Conservation (phyloP, 2,888 invertebrate species). For the Gastracanthus pulcherrimus region DNA sequence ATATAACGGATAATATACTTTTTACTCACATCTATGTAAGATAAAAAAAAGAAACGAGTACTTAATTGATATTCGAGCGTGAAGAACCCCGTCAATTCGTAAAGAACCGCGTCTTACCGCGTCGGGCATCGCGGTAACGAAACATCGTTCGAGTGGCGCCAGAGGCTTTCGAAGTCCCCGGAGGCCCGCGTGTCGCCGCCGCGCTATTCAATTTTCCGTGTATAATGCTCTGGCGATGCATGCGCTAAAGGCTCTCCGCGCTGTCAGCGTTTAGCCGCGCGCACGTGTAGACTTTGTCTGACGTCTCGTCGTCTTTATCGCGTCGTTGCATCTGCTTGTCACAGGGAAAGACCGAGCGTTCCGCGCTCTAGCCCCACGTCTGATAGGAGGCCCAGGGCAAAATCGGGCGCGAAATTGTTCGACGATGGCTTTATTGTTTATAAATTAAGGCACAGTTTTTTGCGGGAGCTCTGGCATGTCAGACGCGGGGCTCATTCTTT, state of each 20-base stretch:
- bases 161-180: neutral
- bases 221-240: neutral
- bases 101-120: neutral
- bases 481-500: too few species aligned
- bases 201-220: conserved; percentile 20
- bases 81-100: neutral
- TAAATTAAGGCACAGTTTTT: too few species aligned
- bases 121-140: neutral
- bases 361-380: neutral
- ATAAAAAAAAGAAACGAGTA: too few species aligned
- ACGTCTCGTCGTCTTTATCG: neutral
- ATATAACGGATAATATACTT: too few species aligned
- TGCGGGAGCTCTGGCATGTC: too few species aligned
- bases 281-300: neutral
- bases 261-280: too few species aligned
- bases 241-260: neutral
- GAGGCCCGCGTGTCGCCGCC: neutral
- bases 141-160: neutral
- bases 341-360: neutral
- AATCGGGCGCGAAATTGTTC: conserved; percentile 14
- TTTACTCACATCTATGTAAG: too few species aligned
- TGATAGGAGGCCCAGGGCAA: neutral
- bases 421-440: neutral
- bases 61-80: too few species aligned
- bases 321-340: neutral